Percentiles rank a stretch among this genome's conserved stretches.
Evolutionary conservation across 2,113 vertebrate species (phyloP).

Genomic region (Serinus canaria): DNA sequence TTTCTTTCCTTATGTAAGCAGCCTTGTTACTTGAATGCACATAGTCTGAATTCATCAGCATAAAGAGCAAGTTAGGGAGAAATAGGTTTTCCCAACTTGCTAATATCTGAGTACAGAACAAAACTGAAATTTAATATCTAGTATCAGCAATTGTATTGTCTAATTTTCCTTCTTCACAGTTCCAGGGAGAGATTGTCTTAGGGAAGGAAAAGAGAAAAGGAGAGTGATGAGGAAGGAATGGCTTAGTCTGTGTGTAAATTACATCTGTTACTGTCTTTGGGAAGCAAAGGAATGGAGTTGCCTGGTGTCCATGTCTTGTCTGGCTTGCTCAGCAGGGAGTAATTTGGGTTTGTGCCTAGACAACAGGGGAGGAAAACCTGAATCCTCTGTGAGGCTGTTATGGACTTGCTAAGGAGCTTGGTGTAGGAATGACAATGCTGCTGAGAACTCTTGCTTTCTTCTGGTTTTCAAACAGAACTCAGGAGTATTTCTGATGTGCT

Average conservation of each 20-base stretch:
- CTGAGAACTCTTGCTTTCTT: not conserved
- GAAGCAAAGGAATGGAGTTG: not conserved
- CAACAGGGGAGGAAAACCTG: not conserved
- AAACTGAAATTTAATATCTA: not conserved
- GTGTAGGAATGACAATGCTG: not conserved
- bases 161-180: not conserved
- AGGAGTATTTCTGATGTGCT: not conserved
- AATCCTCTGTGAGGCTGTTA: not conserved
- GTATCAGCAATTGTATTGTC: not conserved
- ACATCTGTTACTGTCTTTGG: not conserved
- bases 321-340: not conserved
- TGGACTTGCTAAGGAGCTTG: not conserved
- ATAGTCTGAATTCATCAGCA: not conserved
- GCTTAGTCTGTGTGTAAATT: not conserved
- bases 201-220: not conserved
- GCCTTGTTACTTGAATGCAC: not conserved
- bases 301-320: not conserved
- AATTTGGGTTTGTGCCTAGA: not conserved
- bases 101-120: conserved; percentile 1
- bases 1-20: not conserved
- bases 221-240: not conserved
- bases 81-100: not conserved
- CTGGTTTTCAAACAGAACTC: not conserved
- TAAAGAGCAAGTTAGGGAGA: not conserved
- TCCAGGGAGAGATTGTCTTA: not conserved